Percentiles rank a stretch among this genome's conserved stretches.
phyloP scores from a whole-genome alignment of 1,140 invertebrate genomes.

The Physella acuta region DNA sequence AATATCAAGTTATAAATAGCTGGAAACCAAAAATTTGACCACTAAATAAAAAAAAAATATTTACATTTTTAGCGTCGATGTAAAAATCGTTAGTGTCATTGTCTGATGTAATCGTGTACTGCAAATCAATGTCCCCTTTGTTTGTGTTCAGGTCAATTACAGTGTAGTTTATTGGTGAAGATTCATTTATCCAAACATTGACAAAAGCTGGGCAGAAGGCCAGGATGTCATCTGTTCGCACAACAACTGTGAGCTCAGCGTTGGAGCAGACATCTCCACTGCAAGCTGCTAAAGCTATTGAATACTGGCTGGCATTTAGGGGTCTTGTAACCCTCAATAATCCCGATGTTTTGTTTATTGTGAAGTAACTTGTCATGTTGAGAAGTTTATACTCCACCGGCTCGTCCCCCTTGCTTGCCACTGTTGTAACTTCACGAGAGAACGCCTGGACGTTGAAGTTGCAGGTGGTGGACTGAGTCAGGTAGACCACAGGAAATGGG shows the following conservation, averaged over 20 bases:
- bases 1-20: no score
- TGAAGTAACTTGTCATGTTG: constrained; percentile 25
- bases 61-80: constrained; percentile 26
- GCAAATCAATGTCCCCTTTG: not conserved
- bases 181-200: constrained; percentile 22
- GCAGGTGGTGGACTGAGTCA: constrained; percentile 20
- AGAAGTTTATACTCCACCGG: constrained; percentile 27
- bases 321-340: constrained; percentile 9
- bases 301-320: constrained; percentile 7
- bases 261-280: constrained; percentile 22
- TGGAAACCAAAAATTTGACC: no score
- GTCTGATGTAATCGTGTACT: constrained; percentile 20
- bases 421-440: constrained; percentile 23
- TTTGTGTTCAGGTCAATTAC: constrained; percentile 28
- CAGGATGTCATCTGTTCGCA: constrained; percentile 16
- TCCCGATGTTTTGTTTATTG: constrained; percentile 26
- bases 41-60: not conserved
- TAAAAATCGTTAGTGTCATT: constrained; percentile 14
- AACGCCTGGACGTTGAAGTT: constrained; percentile 10
- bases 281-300: constrained; percentile 22
- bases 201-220: constrained; percentile 33
- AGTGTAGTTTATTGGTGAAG: not conserved
- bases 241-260: constrained; percentile 23
- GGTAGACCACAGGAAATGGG: constrained; percentile 20
- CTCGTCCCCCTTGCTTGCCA: constrained; percentile 2